phyloP scores from a whole-genome alignment of 1,140 invertebrate species.

The Cyrtorhinus lividipennis region DNA sequence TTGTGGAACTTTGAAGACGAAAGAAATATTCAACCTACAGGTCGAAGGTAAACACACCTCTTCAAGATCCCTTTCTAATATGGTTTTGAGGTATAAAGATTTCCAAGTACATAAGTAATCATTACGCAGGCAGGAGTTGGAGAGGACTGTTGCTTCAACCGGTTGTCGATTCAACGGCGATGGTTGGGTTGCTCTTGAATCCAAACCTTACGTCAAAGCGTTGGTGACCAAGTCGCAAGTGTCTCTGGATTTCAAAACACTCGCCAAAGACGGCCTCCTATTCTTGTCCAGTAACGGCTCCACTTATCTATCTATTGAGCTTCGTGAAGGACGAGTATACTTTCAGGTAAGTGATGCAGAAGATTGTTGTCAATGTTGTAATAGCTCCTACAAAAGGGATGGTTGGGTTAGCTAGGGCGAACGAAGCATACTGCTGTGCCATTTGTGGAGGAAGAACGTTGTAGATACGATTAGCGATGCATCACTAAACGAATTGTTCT shows the following conservation, averaged over 20 bases:
- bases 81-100: neutral
- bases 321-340: conserved; percentile 57
- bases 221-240: conserved; percentile 43
- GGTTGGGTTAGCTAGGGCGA: too few relatives aligned
- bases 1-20: conserved; percentile 87
- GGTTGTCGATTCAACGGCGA: conserved; percentile 75
- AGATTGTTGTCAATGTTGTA: too few relatives aligned
- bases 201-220: conserved; percentile 31
- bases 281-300: conserved; percentile 61
- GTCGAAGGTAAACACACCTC: conserved; percentile 16
- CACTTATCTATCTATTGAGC: conserved; percentile 71
- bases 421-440: too few relatives aligned
- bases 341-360: conserved; percentile 53
- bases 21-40: conserved; percentile 51
- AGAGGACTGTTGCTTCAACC: conserved; percentile 31
- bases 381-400: too few relatives aligned
- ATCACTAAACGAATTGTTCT: too few relatives aligned
- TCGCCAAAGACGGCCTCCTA: conserved; percentile 68
- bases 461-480: too few relatives aligned
- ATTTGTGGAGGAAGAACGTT: too few relatives aligned
- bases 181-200: conserved; percentile 60
- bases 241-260: conserved; percentile 70
- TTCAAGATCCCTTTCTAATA: neutral
- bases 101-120: too few relatives aligned
- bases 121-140: neutral